A percentile compares a stretch with the other conserved stretches of the same genome.
Conservation (phyloP, 1,140 invertebrate species). For the Heterodera carotae region DNA sequence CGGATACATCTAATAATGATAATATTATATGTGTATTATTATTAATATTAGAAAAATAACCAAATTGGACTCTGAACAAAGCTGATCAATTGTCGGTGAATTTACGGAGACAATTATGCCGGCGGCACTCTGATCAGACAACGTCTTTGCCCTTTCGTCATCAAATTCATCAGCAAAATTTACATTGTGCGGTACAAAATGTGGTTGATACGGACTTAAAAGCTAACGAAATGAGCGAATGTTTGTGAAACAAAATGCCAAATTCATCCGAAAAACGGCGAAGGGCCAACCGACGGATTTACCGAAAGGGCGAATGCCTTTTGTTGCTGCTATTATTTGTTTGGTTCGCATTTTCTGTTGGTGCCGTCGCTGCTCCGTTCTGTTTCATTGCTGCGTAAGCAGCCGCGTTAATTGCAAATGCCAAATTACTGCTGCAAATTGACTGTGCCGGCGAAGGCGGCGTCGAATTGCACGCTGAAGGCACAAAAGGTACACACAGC, state of each 20-base stretch:
- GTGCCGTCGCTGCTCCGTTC: not conserved
- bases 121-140: not conserved
- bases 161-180: not conserved
- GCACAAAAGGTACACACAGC: no score
- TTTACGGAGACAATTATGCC: conserved; percentile 1
- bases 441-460: not conserved
- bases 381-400: conserved; percentile 24
- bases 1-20: not conserved
- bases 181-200: not conserved
- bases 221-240: not conserved
- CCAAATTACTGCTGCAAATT: conserved; percentile 9
- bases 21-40: conserved; percentile 7
- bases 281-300: no score
- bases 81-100: not conserved
- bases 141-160: not conserved
- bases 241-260: no score
- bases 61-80: not conserved
- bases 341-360: not conserved
- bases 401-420: conserved; percentile 25
- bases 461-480: no score
- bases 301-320: no score
- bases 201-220: not conserved
- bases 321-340: not conserved
- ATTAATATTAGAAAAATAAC: not conserved
- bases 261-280: no score